These are phyloP conservation scores for Etheostoma cragini DNA, from an alignment of 2,113 vertebrate genomes.

Conservation along the genomic window DNA sequence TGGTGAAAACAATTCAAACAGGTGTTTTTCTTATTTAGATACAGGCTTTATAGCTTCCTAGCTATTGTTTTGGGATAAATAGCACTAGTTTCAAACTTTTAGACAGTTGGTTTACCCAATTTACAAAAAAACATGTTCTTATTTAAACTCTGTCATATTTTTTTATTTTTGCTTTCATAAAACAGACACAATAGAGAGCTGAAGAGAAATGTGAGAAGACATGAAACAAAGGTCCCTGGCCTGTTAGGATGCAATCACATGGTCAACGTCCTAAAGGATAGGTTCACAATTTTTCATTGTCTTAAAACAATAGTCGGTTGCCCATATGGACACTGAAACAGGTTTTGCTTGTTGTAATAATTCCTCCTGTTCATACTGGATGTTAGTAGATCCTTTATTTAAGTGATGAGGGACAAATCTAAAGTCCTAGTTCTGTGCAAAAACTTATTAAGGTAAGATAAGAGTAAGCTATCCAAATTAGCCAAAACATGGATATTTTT, in stretches of 20 bases:
- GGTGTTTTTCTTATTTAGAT: background rate
- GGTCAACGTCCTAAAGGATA: background rate
- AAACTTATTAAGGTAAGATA: too few relatives aligned
- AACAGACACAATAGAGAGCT: background rate
- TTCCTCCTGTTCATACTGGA: background rate
- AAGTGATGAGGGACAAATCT: background rate
- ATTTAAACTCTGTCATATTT: background rate
- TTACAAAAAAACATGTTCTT: background rate
- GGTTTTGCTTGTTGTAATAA: background rate
- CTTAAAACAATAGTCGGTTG: background rate
- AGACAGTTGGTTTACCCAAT: background rate
- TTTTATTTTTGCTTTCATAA: background rate
- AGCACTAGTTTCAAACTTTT: background rate
- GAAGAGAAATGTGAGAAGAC: background rate
- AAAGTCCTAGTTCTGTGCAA: background rate
- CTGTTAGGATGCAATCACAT: background rate
- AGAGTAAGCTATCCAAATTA: background rate
- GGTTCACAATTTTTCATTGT: background rate
- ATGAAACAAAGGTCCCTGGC: background rate
- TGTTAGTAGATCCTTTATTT: too few relatives aligned
- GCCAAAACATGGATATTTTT: background rate
- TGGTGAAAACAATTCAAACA: background rate
- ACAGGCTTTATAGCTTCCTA: background rate
- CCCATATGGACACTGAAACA: background rate
- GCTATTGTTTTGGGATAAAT: background rate